Conservation (phyloP, 2,113 vertebrate species). For the Petrocephalus microphthalmus region DNA sequence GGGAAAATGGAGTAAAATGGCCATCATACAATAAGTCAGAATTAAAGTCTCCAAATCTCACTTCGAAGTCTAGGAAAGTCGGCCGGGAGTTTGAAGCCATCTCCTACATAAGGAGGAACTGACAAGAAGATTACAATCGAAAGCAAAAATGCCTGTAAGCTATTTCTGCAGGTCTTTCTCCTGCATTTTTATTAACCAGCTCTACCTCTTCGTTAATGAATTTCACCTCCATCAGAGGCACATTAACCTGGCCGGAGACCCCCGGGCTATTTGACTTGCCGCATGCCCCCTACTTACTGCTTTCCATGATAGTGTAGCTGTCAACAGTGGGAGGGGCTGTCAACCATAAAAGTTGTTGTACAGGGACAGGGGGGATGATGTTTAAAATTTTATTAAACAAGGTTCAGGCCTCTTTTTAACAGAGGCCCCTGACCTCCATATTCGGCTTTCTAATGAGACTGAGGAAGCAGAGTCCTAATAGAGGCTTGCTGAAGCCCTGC, state of each 20-base stretch:
- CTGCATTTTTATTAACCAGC: not conserved
- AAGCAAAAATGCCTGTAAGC: not conserved
- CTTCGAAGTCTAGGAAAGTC: slow-evolving; percentile 29
- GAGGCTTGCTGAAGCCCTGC: not conserved
- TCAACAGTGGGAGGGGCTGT: too few relatives aligned
- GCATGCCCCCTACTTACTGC: too few relatives aligned
- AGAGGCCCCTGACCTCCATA: not conserved
- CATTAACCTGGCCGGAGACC: too few relatives aligned
- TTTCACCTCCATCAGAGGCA: not conserved
- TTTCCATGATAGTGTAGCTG: too few relatives aligned
- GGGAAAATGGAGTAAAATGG: slow-evolving; percentile 33
- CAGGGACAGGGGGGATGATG: too few relatives aligned
- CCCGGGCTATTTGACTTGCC: too few relatives aligned
- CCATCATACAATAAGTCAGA: not conserved
- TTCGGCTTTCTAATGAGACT: not conserved
- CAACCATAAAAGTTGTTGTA: too few relatives aligned
- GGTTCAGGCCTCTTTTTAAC: not conserved
- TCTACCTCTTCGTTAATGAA: not conserved
- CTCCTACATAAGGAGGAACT: not conserved
- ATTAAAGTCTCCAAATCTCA: slow-evolving; percentile 26
- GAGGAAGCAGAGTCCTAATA: not conserved
- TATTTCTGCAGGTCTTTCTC: not conserved
- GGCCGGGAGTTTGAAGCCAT: not conserved
- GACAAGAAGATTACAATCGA: not conserved
- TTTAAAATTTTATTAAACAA: not conserved